phyloP scores from a whole-genome alignment of 2,888 invertebrate species.

The Zelleria hepariella region DNA sequence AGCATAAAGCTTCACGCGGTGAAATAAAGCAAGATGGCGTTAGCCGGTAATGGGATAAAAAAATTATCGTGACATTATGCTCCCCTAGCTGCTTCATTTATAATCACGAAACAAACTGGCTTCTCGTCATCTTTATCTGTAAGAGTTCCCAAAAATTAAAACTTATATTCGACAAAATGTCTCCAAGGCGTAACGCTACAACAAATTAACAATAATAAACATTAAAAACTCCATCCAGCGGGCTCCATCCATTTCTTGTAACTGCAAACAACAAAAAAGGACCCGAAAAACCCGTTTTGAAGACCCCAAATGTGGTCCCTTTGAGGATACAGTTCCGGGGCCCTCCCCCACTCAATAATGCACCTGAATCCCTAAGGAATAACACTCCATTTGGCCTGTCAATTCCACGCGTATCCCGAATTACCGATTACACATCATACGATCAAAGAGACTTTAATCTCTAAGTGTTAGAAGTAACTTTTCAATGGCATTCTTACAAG shows the following conservation, averaged over 20 bases:
- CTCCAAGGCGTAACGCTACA: not conserved
- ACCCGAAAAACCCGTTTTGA: not conserved
- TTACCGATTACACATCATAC: not conserved
- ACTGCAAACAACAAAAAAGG: not conserved
- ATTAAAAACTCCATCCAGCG: not conserved
- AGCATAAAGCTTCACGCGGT: no score
- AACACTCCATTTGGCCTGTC: not conserved
- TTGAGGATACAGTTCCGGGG: not conserved
- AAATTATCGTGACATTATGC: no score
- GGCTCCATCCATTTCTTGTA: not conserved
- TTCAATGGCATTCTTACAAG: not conserved
- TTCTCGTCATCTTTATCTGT: no score
- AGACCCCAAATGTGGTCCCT: not conserved
- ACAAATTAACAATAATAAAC: not conserved
- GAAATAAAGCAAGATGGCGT: no score
- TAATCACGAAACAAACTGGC: no score
- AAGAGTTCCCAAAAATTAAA: no score
- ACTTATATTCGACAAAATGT: no score
- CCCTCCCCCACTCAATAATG: not conserved
- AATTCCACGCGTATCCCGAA: not conserved
- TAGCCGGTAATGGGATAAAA: no score
- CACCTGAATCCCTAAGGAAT: not conserved
- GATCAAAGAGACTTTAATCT: not conserved
- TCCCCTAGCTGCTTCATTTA: no score
- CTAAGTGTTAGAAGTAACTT: not conserved